Percentiles rank a stretch among this genome's conserved stretches.
phyloP scores from a whole-genome alignment of 2,888 invertebrate species.

The Cephus runcator region DNA sequence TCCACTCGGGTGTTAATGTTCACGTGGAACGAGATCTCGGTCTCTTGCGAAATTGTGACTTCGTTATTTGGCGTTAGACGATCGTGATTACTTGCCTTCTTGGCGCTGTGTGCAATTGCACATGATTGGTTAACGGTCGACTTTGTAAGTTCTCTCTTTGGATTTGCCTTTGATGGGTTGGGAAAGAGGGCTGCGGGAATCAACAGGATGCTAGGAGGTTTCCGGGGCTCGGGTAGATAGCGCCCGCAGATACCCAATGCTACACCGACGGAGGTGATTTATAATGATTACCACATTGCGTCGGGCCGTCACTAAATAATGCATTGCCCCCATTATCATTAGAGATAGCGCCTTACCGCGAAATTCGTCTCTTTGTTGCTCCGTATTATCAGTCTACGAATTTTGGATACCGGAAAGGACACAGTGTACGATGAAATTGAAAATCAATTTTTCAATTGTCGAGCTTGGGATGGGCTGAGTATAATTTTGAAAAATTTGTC shows the following conservation, averaged over 20 bases:
- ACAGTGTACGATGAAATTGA: too few relatives aligned
- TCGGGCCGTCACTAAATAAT: conserved; percentile 53
- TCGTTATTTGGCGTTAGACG: neutral
- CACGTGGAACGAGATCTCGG: neutral
- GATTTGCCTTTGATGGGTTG: conserved; percentile 1
- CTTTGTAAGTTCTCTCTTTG: neutral
- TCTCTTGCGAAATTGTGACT: neutral
- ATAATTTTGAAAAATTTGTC: neutral
- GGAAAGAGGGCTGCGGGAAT: conserved; percentile 29
- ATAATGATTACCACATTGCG: conserved; percentile 55
- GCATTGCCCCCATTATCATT: conserved; percentile 52
- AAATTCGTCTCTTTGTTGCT: conserved; percentile 33
- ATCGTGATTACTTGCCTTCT: neutral
- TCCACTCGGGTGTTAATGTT: neutral
- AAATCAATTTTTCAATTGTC: too few relatives aligned
- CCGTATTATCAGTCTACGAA: neutral
- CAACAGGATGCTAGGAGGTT: conserved; percentile 49
- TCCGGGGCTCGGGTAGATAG: conserved; percentile 37
- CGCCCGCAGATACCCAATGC: conserved; percentile 29
- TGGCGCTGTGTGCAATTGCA: neutral
- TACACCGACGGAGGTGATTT: conserved; percentile 47
- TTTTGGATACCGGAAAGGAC: too few relatives aligned
- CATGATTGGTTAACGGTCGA: neutral
- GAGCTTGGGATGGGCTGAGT: too few relatives aligned
- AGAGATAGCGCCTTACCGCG: conserved; percentile 35